Base-by-base conservation (phyloP, 92 coral and sea anemone genomes). In the Palythoa caribaeorum region DNA sequence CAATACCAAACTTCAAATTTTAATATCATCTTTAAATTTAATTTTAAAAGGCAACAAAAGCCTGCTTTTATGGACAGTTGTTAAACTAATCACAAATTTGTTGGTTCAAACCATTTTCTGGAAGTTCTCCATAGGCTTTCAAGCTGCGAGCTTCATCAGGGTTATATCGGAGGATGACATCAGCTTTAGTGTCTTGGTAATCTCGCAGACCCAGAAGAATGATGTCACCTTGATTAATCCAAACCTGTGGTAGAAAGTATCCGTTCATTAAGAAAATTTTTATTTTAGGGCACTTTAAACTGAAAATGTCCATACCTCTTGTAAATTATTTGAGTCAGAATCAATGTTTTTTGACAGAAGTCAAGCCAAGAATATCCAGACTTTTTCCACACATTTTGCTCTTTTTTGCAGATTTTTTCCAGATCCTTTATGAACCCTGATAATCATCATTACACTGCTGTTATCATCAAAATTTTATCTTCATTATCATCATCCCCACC, bases 221-320 rank as follows among this genome's bases (percentile, higher is more conserved):
- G 47, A 97, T 94, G 69, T 97, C 99, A 39, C 99, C 99, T 37
- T 85, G 72, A 86, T 97, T 97, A 78, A 97, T 97, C 99, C 99
- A 97, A 7, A 97, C 99, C 99, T 97, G 84, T 37, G 81, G 21
- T 17, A 44, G 12, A 37, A 77, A 77, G 3, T 12, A 52, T 17
- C 1, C 14, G 38, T 13, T 6, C 15, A 13, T 17, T 38, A 21
- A 1, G 10, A 6, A 65, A 2, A 35, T 6, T 51, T 8, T 59
- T 59, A 17, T 59, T 59, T 59, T 8, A 14, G 13, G 19, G 65
- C 28, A 28, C 28, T 28, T 28, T 28, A 28, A 28, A 28, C 28
- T 28, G 28, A 28, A 28, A 28, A 28, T 28, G 28, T 28, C 28
- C 28, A 28, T 28, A 28, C 28, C 28, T 28, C 28, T 28, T 28